Evolutionary conservation across 2,113 vertebrate species (phyloP).

Genomic region (Leucopsar rothschildi): DNA sequence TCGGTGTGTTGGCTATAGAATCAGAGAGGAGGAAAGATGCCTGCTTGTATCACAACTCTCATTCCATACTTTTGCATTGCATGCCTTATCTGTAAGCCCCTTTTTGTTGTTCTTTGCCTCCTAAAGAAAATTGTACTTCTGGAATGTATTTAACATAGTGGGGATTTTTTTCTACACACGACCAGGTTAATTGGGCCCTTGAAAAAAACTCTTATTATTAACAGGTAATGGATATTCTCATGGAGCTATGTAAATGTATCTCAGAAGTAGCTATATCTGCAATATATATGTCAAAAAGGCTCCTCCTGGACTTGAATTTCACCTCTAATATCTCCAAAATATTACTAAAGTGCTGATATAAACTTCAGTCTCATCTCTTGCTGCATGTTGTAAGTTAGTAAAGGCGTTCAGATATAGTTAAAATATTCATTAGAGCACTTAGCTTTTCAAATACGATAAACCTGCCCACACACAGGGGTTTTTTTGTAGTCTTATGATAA

Average conservation of each 20-base stretch:
- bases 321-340: neutral
- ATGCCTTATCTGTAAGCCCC: neutral
- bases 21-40: neutral
- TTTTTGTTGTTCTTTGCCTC: neutral
- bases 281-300: neutral
- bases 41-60: neutral
- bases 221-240: neutral
- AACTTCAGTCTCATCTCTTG: neutral
- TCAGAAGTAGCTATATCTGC: neutral
- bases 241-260: neutral
- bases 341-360: accelerated
- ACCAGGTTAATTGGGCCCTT: neutral
- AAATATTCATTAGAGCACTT: neutral
- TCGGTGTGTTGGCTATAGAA: neutral
- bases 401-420: neutral
- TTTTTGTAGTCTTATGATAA: neutral
- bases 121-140: neutral
- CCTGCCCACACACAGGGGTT: neutral
- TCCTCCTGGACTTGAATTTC: neutral
- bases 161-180: neutral
- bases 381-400: accelerated
- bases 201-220: neutral
- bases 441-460: neutral
- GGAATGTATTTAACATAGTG: neutral
- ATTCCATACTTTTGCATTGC: neutral